phyloP scores from a whole-genome alignment of 2,113 vertebrate species.

The Podilymbus podiceps region DNA sequence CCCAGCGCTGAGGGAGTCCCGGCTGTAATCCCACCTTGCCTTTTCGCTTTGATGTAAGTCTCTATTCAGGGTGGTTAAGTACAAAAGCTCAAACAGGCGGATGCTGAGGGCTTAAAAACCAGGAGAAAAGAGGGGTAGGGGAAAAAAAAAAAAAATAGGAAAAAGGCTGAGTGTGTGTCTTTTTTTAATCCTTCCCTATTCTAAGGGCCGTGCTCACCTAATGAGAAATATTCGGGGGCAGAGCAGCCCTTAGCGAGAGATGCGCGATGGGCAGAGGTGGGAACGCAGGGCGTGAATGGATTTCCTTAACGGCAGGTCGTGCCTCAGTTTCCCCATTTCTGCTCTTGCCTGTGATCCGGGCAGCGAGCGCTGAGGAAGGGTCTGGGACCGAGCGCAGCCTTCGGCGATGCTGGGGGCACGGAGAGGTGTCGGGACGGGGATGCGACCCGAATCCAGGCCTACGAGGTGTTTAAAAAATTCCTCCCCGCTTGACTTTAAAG shows the following conservation, averaged over 20 bases:
- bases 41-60: background rate
- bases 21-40: background rate
- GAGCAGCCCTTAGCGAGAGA: background rate
- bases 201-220: background rate
- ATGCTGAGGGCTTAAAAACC: background rate
- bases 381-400: background rate
- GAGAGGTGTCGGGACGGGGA: rapidly evolving
- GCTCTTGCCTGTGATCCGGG: background rate
- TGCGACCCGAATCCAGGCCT: background rate
- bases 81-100: background rate
- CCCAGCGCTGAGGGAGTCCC: background rate
- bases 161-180: background rate
- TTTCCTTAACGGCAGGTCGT: rapidly evolving
- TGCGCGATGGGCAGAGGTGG: background rate
- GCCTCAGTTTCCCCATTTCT: constrained; percentile 19
- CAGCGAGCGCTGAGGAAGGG: too few species aligned
- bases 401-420: rapidly evolving
- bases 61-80: background rate
- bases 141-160: background rate
- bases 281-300: too few species aligned
- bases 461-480: background rate
- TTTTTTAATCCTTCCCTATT: background rate
- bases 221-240: background rate
- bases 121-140: background rate
- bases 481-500: background rate